Evolutionary conservation across 2,113 vertebrate genomes (phyloP), one percentile per base, ranked within the genome.

Genomic region (Herpailurus yagouaroundi): DNA sequence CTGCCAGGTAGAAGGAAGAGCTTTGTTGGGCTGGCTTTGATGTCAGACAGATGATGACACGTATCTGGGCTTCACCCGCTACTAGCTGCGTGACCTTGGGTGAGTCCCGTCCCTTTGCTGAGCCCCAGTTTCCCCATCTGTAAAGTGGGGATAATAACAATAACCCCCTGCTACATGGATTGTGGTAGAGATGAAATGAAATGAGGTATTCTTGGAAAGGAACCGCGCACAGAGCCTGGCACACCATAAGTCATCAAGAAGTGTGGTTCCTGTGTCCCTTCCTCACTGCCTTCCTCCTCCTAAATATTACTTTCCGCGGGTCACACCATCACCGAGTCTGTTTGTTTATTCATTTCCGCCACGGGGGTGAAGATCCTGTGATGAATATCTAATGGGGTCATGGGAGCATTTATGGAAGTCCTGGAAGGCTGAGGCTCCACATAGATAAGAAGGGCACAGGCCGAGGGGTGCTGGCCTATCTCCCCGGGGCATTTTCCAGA

Each of bases 121-220:
- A 93, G 79, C 84, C 89, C 93, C 73, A 55, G 71, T 90, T 88
- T 96, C 27, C 57, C 60, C 29, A 41, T 48, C 27, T 71, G 57
- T 60, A 60, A 60, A 60, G 8, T 60, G 57, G 57, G 57, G 57
- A 11, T 66, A 21, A 33, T 66, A 29, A 66, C 0, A 0, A 25
- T 19, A 31, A 14, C 3, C n/a, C 29, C 13, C 4, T 9, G 19
- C 48, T 5, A 7, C 23, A 2, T 29, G 63, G 7, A 23, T 93
- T 66, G 16, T 8, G 2, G 11, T 36, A 31, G 71, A 83, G 38
- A 45, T 5, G 33, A 36, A 83, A 31, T 48, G 14, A 33, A 13
- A 57, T 11, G 55, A 27, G 52, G 36, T 3, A 15, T 2, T 3
- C 31, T 60, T n/a, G 5, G 55, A 29, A 25, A 60, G 41, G 41